A percentile compares a stretch with the other conserved stretches of the same genome.
phyloP scores from a whole-genome alignment of 2,888 invertebrate genomes.

The Diachrysia chrysitis region DNA sequence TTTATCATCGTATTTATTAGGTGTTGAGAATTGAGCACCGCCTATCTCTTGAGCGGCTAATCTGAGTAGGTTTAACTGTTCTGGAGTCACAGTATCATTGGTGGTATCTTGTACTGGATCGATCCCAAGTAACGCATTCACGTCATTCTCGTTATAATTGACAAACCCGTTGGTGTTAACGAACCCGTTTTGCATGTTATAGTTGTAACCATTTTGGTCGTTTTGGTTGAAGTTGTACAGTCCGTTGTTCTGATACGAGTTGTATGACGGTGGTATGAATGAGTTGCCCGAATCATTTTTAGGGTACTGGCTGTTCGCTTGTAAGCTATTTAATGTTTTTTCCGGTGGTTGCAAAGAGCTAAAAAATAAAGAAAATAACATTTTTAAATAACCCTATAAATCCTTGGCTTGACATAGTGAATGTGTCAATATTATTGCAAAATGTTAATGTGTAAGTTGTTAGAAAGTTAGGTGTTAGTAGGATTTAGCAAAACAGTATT shows the following conservation, averaged over 20 bases:
- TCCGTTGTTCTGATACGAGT: constrained; percentile 72
- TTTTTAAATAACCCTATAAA: too few species aligned
- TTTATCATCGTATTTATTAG: constrained; percentile 80
- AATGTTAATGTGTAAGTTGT: too few species aligned
- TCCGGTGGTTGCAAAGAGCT: constrained; percentile 82
- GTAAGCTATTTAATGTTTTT: constrained; percentile 74
- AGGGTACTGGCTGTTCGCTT: constrained; percentile 70
- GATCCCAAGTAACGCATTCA: constrained; percentile 72
- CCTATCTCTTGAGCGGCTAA: constrained; percentile 87
- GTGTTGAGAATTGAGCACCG: constrained; percentile 82
- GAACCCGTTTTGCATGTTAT: constrained; percentile 77
- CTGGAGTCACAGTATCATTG: constrained; percentile 77
- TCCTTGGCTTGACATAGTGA: too few species aligned
- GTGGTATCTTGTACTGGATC: constrained; percentile 74
- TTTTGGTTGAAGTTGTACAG: constrained; percentile 76
- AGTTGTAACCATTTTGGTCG: constrained; percentile 79
- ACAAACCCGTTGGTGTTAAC: constrained; percentile 76
- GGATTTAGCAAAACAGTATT: too few species aligned
- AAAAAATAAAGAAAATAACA: constrained; percentile 53
- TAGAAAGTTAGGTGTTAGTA: too few species aligned
- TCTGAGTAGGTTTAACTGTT: constrained; percentile 83
- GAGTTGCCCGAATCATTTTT: constrained; percentile 73
- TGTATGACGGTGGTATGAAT: constrained; percentile 73
- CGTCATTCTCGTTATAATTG: constrained; percentile 79
- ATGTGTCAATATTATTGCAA: too few species aligned